Conservation (phyloP, 2,888 invertebrate genomes). For the Thecocarcelia acutangulata region DNA sequence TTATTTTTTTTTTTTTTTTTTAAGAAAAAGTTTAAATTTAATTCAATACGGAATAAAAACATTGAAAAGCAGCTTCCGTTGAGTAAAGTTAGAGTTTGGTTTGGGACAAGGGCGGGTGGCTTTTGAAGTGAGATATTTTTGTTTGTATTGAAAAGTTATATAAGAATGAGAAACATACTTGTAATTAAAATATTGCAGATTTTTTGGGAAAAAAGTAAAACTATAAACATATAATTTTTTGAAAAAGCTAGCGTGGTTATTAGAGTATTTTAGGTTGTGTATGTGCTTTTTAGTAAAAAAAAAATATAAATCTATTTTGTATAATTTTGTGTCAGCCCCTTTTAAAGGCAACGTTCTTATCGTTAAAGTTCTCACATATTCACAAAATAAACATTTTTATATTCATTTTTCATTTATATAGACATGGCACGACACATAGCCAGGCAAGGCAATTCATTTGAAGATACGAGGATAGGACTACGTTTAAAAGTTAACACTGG, state of each 20-base stretch:
- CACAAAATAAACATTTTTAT: conserved; percentile 21
- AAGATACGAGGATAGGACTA: neutral
- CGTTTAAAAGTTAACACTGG: neutral
- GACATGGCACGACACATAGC: conserved; percentile 22
- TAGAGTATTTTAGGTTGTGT: too few species aligned
- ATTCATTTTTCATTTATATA: conserved; percentile 30
- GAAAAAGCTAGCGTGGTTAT: too few species aligned
- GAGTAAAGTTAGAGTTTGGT: conserved; percentile 71
- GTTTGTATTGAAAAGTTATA: neutral
- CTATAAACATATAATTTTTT: too few species aligned
- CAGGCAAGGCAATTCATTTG: neutral
- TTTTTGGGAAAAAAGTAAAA: too few species aligned
- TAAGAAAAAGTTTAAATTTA: conserved; percentile 78
- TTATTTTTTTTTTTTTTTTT: conserved; percentile 24
- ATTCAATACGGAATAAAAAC: conserved; percentile 80
- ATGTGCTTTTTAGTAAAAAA: too few species aligned
- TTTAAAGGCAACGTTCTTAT: neutral
- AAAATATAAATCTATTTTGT: too few species aligned
- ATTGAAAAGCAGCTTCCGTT: conserved; percentile 77
- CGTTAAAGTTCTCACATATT: conserved; percentile 18
- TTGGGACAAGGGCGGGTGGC: neutral
- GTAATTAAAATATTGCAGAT: too few species aligned
- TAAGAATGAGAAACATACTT: too few species aligned
- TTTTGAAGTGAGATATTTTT: neutral
- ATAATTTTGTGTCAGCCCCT: neutral